These are phyloP conservation scores for Loris lydekkerianus DNA, from an alignment of 2,797 vertebrate species.

Conservation along the genomic window DNA sequence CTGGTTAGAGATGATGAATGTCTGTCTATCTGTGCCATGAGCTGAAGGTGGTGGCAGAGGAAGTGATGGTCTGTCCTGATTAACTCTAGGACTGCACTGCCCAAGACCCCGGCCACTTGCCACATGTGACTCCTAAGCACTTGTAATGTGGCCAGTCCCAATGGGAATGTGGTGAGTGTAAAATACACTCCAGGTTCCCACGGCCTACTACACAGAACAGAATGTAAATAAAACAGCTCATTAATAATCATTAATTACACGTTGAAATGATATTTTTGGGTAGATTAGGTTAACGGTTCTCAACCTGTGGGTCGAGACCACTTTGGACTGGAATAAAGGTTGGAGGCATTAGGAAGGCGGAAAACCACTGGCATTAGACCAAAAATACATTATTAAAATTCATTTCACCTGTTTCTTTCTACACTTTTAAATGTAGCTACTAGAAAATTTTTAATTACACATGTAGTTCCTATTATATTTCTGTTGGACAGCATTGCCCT, in stretches of 20 bases:
- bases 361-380: too few species aligned
- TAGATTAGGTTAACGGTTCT: not conserved
- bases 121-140: not conserved
- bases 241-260: not conserved
- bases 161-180: accelerated
- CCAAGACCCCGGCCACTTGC: not conserved
- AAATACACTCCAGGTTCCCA: not conserved
- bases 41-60: not conserved
- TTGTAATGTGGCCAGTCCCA: accelerated
- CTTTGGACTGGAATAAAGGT: too few species aligned
- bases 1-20: not conserved
- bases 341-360: too few species aligned
- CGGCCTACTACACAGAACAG: not conserved
- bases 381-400: not conserved
- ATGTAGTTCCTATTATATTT: accelerated
- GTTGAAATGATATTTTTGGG: not conserved
- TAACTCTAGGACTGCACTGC: not conserved
- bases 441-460: accelerated
- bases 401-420: too few species aligned
- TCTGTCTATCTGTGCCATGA: not conserved
- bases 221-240: not conserved
- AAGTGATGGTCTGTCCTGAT: not conserved
- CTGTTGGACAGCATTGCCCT: not conserved
- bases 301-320: too few species aligned
- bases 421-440: too few species aligned